Base-by-base conservation (phyloP, 1,140 invertebrate genomes). In the Archegozetes longisetosus region DNA sequence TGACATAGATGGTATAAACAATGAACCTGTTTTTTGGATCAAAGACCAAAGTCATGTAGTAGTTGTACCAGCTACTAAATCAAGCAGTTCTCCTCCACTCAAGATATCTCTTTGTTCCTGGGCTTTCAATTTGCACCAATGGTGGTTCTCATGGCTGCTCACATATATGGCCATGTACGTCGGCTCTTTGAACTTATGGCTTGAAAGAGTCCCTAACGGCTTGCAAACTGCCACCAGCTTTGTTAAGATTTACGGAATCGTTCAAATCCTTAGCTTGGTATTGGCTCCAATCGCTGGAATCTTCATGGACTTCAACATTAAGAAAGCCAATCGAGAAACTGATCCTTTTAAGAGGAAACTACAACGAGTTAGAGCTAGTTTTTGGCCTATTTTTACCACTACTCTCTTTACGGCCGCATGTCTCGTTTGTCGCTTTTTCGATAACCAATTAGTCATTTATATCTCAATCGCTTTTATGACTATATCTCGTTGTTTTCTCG, bases 121-220 rank as follows among this genome's bases (percentile, higher is more conserved):
- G 0, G 58, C 66, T 0, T 67, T 56, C 29, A n/a, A 63, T 17
- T 29, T 65, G 6, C 66, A 67, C 48, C 64, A 67, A 48, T 63
- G 61, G 27, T 67, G 66, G 66, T 67, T 64, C 52, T 64, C 59
- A 22, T 67, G 66, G 66, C 27, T 67, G 6, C 61, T 67, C 0
- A 62, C 65, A 4, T 65, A 65, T 49, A 67, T 65, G 25, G 58
- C 65, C 32, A 61, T 67, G 50, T 67, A 67, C 28, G 63, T 67
- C 20, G 66, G 66, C 4, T 62, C 63, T 0, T 53, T 67, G 12
- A 61, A 64, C 47, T 20, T 67, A 2, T 67, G 66, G 66, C 20
- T 59, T 3, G 51, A 60, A 22, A 28, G 64, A 12, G 62, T 62
- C 1, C 61, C 62, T 1, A 55, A 28, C 6, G 61, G 62, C 23